Base-by-base conservation (phyloP, 2,113 vertebrate genomes). In the Lepus europaeus region DNA sequence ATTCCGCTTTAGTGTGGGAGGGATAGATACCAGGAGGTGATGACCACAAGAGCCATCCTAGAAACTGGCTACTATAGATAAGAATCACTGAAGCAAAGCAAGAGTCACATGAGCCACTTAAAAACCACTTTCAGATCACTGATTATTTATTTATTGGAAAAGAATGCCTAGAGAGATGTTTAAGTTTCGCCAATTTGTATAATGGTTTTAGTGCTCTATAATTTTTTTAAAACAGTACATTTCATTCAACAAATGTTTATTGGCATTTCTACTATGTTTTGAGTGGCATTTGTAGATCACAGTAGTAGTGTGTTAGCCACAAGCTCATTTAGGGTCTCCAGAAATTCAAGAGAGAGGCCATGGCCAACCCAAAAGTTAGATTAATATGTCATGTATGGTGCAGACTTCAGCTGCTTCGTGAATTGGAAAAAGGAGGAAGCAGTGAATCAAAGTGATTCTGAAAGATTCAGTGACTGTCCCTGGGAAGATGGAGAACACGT, bases 161-260 rank as follows among this genome's bases (percentile, higher is more conserved):
- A 76, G 66, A 90, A 83, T 84, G 45, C 45, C 51, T 84, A 33
- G 29, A 49, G 31, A 61, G 53, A 31, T 72, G 10, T 59, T 45
- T 76, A 92, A 76, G 6, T 90, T 84, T 64, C 74, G n/a, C 51
- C 90, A 76, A 70, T 88, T 95, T 82, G 51, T 74, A 39, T 83
- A 77, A 31, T 93, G 51, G 23, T 80, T 82, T 89, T 76, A 82
- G 9, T 59, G 29, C 64, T 78, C 14, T 81, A 2, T 87, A 33
- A 45, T 87, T 95, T 94, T 95, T 89, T 73, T 91, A 80, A 81
- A 95, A 80, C 45, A 81, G 33, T 87, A 2, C 20, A 63, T 1
- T 94, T 88, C 56, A 88, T 73, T 76, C 69, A 84, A 53, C 36
- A 63, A 51, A 80, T 81, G 76, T 92, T 93, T 88, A 61, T 53